These are phyloP conservation scores for Synodontis membranacea DNA, from an alignment of 2,113 vertebrate genomes.

Conservation along the genomic window DNA sequence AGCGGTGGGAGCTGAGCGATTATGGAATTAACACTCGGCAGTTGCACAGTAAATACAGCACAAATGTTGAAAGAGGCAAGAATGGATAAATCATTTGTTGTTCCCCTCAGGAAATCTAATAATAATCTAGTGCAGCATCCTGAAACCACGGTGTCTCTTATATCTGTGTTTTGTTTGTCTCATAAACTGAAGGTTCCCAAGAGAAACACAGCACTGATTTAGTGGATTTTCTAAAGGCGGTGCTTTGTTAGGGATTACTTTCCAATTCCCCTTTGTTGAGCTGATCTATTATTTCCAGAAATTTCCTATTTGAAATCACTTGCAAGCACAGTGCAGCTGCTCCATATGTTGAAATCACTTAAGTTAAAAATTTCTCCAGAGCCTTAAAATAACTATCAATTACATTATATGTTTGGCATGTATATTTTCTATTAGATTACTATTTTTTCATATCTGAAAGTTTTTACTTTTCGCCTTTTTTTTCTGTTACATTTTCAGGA, in stretches of 20 bases:
- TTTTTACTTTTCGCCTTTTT: constrained; percentile 59
- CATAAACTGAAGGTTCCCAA: constrained; percentile 23
- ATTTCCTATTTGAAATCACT: constrained; percentile 13
- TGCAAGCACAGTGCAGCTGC: not conserved
- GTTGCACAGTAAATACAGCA: constrained; percentile 66
- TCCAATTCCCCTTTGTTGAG: constrained; percentile 10
- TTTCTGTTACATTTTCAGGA: not conserved
- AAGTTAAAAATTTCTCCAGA: not conserved
- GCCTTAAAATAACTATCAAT: not conserved
- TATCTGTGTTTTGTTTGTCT: constrained; percentile 32
- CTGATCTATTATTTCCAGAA: constrained; percentile 15
- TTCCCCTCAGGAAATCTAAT: constrained; percentile 63
- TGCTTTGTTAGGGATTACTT: constrained; percentile 36
- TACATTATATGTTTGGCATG: not conserved
- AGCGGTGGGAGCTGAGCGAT: constrained; percentile 61
- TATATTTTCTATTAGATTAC: not conserved
- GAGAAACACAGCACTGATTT: not conserved
- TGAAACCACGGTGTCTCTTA: constrained; percentile 33
- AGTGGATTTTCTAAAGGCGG: constrained; percentile 34
- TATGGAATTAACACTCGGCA: constrained; percentile 72
- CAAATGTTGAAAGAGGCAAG: constrained; percentile 61
- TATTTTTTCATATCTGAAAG: constrained; percentile 52
- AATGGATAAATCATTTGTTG: constrained; percentile 50
- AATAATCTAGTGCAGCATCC: constrained; percentile 62
- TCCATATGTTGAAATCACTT: not conserved